phyloP scores from a whole-genome alignment of 2,113 vertebrate species.

The Xenopus borealis region DNA sequence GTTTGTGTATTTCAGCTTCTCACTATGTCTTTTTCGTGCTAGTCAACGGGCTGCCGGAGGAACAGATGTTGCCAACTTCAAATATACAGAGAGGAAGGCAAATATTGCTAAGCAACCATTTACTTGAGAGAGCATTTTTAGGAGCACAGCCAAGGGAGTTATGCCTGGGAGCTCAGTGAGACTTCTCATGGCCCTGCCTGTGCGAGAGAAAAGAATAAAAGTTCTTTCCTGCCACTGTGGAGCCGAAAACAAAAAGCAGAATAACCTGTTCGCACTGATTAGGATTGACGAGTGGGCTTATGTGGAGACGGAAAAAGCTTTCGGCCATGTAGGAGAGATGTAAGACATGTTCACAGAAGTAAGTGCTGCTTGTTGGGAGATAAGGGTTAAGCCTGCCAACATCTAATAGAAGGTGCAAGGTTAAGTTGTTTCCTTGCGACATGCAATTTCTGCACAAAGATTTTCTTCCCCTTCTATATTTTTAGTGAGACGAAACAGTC shows the following conservation, averaged over 20 bases:
- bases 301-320: conserved; percentile 58
- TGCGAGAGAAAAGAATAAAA: conserved; percentile 62
- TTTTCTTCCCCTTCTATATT: neutral
- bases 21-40: conserved; percentile 22
- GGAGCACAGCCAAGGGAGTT: conserved; percentile 71
- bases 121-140: conserved; percentile 68
- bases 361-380: conserved; percentile 51
- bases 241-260: conserved; percentile 51
- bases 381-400: neutral
- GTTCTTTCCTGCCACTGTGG: conserved; percentile 58
- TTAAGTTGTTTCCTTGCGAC: conserved; percentile 22
- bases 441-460: neutral
- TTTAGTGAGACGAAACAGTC: neutral
- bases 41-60: conserved; percentile 60
- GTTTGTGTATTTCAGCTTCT: conserved; percentile 34
- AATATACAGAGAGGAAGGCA: conserved; percentile 63
- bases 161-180: conserved; percentile 60
- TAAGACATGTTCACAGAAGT: conserved; percentile 68
- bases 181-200: conserved; percentile 60
- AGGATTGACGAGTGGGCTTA: conserved; percentile 61
- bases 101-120: conserved; percentile 74
- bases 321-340: conserved; percentile 64
- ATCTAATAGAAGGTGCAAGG: neutral
- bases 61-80: conserved; percentile 70
- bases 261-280: conserved; percentile 57